Conservation (phyloP, 2,888 invertebrate genomes). For the Netelia virgata region DNA sequence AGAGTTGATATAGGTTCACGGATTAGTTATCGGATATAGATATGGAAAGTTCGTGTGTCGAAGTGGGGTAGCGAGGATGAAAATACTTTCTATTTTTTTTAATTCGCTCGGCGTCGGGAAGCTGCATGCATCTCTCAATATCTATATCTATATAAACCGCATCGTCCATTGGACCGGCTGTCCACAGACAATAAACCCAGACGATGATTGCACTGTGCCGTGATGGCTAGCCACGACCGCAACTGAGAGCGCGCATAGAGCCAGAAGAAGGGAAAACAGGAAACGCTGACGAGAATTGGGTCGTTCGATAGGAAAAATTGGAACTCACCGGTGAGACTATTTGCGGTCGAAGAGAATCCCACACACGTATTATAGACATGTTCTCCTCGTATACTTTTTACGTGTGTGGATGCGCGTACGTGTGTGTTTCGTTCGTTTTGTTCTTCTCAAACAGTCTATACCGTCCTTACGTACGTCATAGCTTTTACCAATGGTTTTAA, state of each 20-base stretch:
- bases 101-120: background rate
- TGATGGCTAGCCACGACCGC: constrained; percentile 36
- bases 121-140: background rate
- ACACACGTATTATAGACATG: too few species aligned
- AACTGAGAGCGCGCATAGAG: constrained; percentile 29
- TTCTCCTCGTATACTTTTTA: too few species aligned
- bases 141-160: constrained; percentile 5
- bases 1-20: too few species aligned
- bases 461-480: background rate
- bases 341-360: constrained; percentile 43
- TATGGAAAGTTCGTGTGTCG: background rate
- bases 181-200: constrained; percentile 53
- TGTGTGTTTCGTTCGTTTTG: background rate
- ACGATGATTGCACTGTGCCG: constrained; percentile 54
- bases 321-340: constrained; percentile 53
- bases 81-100: background rate
- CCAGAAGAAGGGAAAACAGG: constrained; percentile 23
- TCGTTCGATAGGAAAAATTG: constrained; percentile 64
- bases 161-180: constrained; percentile 28
- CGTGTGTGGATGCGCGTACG: background rate
- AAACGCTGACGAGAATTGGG: constrained; percentile 51
- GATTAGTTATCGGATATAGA: background rate
- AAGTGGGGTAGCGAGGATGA: background rate
- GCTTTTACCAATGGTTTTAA: background rate
- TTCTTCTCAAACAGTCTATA: background rate